Conservation (phyloP, 2,888 invertebrate species). For the Yponomeuta cagnagella region DNA sequence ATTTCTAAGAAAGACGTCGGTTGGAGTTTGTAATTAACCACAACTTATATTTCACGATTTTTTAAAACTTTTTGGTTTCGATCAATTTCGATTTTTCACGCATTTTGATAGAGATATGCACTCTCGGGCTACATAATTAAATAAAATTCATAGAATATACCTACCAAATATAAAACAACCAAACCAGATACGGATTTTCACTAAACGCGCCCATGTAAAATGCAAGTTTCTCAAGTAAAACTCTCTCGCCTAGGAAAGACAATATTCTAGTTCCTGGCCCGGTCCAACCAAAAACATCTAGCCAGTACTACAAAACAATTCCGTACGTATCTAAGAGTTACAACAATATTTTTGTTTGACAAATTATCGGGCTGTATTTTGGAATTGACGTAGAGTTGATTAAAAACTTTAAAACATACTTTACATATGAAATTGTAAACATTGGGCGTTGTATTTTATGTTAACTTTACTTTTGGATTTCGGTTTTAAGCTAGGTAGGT, state of each 20-base stretch:
- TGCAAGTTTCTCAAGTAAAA: background rate
- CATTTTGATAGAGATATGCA: no score
- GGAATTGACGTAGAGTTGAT: background rate
- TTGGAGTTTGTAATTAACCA: no score
- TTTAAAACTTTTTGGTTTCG: no score
- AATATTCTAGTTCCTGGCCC: background rate
- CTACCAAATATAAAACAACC: no score
- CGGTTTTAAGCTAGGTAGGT: background rate
- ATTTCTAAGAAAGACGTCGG: no score
- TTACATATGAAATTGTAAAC: background rate
- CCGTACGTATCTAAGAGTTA: background rate
- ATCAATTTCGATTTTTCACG: no score
- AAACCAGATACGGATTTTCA: no score
- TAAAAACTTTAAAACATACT: background rate
- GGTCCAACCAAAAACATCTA: constrained; percentile 1
- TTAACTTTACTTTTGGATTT: background rate
- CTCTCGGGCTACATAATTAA: no score
- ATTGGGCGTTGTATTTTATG: background rate
- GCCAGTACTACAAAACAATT: background rate
- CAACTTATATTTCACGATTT: no score
- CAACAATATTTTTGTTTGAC: constrained; percentile 1
- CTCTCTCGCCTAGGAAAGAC: background rate
- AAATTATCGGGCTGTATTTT: background rate
- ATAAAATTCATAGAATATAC: no score
- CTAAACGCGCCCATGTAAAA: background rate